These are phyloP conservation scores for Pelmatolapia mariae DNA, from an alignment of 2,113 vertebrate species.

Conservation along the genomic window DNA sequence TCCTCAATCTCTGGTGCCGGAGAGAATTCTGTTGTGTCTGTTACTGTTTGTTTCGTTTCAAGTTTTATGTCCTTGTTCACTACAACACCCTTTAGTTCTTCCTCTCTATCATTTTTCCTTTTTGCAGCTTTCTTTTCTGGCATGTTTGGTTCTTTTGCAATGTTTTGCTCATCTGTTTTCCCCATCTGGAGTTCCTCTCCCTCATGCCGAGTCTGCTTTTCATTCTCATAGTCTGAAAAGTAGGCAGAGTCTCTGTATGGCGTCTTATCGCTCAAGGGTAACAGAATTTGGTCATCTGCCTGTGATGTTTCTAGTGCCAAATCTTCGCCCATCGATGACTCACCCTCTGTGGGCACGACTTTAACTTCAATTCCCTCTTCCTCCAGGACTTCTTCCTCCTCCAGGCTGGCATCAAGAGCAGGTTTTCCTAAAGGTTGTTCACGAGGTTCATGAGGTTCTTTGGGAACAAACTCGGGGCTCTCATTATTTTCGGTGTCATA, in stretches of 20 bases:
- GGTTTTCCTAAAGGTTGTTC: conserved; percentile 59
- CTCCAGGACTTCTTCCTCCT: conserved; percentile 36
- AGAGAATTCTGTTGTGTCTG: not conserved
- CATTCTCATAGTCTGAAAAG: conserved; percentile 90
- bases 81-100: not conserved
- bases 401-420: not conserved
- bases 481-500: conserved; percentile 97
- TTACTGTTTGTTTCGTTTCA: not conserved
- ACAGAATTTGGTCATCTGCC: conserved; percentile 58
- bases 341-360: not conserved
- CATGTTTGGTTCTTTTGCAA: not conserved
- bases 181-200: conserved; percentile 64
- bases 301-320: conserved; percentile 23
- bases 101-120: conserved; percentile 14
- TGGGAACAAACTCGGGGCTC: conserved; percentile 90
- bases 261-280: conserved; percentile 74
- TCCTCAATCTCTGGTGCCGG: not conserved
- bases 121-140: not conserved
- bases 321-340: not conserved
- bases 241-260: conserved; percentile 93
- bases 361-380: not conserved
- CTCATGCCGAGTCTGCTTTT: conserved; percentile 64
- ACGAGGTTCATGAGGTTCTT: conserved; percentile 79
- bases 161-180: conserved; percentile 61
- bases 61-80: not conserved